phyloP scores from a whole-genome alignment of 1,140 invertebrate genomes.

The Diuraphis noxia region DNA sequence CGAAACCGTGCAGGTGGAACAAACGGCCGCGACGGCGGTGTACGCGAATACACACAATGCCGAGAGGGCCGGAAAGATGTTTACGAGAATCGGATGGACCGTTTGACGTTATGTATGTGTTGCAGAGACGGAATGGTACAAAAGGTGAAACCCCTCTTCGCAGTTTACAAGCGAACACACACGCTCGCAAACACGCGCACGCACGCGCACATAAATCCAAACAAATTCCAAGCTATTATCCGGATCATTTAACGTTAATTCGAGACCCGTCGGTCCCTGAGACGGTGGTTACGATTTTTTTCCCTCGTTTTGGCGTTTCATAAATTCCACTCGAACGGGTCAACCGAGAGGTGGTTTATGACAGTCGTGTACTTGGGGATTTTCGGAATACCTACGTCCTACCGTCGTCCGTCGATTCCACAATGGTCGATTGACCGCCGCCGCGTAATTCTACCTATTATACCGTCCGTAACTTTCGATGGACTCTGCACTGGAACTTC shows the following conservation, averaged over 20 bases:
- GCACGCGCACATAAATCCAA: not conserved
- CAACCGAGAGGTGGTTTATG: constrained; percentile 32
- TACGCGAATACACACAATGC: not conserved
- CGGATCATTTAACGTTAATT: constrained; percentile 50
- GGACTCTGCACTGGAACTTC: not conserved
- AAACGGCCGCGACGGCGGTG: not conserved
- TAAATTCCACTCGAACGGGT: constrained; percentile 33
- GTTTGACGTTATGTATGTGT: constrained; percentile 40
- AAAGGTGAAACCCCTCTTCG: constrained; percentile 8
- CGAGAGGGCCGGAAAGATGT: constrained; percentile 14
- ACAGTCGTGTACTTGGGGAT: constrained; percentile 18
- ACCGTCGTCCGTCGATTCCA: not conserved
- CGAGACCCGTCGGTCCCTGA: not conserved
- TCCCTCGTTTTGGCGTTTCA: constrained; percentile 9
- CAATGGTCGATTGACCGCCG: not conserved
- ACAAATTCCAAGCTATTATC: constrained; percentile 26
- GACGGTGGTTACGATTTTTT: not conserved
- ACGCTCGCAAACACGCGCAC: not conserved
- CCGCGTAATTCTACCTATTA: not conserved
- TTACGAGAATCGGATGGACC: constrained; percentile 52
- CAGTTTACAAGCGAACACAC: constrained; percentile 11
- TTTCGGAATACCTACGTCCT: not conserved
- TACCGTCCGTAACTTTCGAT: not conserved
- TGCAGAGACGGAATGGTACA: not conserved
- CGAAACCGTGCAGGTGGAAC: constrained; percentile 29